Evolutionary conservation across 2,113 vertebrate genomes (phyloP), one percentile per base, ranked within the genome.

Genomic region (Potamarius usumacintae): DNA sequence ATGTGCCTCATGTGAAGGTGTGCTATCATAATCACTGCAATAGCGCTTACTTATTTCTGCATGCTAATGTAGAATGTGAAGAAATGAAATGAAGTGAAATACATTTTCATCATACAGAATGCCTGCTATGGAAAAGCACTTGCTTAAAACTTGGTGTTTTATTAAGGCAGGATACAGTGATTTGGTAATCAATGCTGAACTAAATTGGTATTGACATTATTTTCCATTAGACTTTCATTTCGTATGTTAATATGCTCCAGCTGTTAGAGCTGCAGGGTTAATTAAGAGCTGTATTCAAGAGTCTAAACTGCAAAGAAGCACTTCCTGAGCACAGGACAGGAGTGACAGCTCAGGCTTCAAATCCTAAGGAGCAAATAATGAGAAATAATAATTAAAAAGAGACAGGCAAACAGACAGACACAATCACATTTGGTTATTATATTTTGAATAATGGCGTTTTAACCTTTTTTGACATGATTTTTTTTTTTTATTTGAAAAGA

Each of bases 261-360:
- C 90, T 91, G 91, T 90, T 83, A 86, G 85, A 90, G 90, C 89
- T 90, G 88, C 82, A 60, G 90, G 90, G 90, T 91, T 92, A 92
- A 91, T 91, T 89, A 90, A 90, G 88, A 52, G 63, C 58, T 77
- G 81, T 52, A 67, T 87, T 90, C 82, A 87, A 86, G 42, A 67
- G 80, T 42, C 67, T 65, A 71, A 57, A 69, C 60, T 42, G 20
- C 83, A 69, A 85, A 84, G 76, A 77, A 72, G 82, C 63, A 78
- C 86, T 83, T 76, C 62, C 82, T 84, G 85, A 83, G 87, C 69
- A 82, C 20, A 55, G 57, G 80, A 34, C n/a, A 83, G 55, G 53
- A 71, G 76, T 76, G 80, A 62, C 30, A 77, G 55, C 58, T 78
- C 79, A 83, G 69, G 8, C 25, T 20, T 52, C 20, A 71, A 63